phyloP scores from a whole-genome alignment of 2,113 vertebrate genomes.

The Redunca redunca region DNA sequence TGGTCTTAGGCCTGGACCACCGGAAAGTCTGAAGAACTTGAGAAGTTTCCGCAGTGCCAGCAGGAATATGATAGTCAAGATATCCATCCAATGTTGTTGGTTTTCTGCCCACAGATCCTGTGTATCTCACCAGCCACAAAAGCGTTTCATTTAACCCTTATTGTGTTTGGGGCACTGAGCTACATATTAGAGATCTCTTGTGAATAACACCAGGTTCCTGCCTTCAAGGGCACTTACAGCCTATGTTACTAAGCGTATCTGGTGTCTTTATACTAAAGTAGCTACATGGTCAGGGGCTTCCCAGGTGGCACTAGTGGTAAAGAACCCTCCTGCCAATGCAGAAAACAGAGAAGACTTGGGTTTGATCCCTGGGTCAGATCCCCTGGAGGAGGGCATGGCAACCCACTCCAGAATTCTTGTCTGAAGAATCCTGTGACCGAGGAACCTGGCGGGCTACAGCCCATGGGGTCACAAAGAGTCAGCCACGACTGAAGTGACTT shows the following conservation, averaged over 20 bases:
- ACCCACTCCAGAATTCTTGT: background rate
- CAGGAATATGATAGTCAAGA: background rate
- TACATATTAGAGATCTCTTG: rapidly evolving
- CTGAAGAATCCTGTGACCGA: background rate
- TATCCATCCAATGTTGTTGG: background rate
- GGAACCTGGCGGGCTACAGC: background rate
- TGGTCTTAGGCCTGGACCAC: background rate
- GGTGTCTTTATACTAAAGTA: rapidly evolving
- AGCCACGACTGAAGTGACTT: background rate
- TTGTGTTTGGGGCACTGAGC: background rate
- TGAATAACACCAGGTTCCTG: background rate
- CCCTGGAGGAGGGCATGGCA: background rate
- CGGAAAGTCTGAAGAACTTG: background rate
- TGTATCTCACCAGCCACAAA: background rate
- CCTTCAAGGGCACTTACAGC: background rate
- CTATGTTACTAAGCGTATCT: rapidly evolving
- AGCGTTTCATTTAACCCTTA: background rate
- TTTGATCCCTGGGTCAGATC: background rate
- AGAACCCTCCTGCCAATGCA: background rate
- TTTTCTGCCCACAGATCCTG: background rate
- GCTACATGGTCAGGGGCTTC: background rate
- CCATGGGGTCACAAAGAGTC: background rate
- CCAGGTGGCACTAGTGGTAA: background rate
- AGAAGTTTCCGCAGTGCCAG: background rate
- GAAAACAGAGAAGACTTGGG: background rate